A percentile compares a stretch with the other conserved stretches of the same genome.
Evolutionary conservation across 2,113 vertebrate genomes (phyloP).

Genomic region (Nibea albiflora): DNA sequence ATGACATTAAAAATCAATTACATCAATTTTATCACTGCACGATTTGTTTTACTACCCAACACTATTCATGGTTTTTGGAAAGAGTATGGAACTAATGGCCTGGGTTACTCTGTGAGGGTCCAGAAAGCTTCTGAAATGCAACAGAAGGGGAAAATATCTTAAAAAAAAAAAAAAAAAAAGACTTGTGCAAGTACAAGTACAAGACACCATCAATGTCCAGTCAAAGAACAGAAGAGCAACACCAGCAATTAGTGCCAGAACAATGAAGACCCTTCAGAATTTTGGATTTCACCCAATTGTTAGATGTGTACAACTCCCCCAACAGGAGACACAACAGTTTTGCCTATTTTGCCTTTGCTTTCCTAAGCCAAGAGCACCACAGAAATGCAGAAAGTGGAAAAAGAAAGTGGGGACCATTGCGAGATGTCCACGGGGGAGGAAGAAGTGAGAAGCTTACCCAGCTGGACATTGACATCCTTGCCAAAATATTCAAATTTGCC

Average conservation of each 20-base stretch:
- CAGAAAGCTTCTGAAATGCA: background rate
- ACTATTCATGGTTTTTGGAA: too few species aligned
- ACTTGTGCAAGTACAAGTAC: background rate
- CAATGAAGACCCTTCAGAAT: background rate
- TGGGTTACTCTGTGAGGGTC: background rate
- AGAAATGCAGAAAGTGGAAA: constrained; percentile 12
- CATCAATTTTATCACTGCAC: too few species aligned
- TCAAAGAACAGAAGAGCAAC: background rate
- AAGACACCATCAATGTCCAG: background rate
- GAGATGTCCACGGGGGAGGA: background rate
- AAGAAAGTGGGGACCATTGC: background rate
- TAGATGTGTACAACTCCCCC: background rate
- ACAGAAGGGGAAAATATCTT: background rate
- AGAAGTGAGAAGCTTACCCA: background rate
- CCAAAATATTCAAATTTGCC: background rate
- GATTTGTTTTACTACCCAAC: too few species aligned
- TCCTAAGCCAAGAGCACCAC: background rate
- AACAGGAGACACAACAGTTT: background rate
- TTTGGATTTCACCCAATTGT: background rate
- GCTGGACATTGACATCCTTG: background rate
- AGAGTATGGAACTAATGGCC: background rate
- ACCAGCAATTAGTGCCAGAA: constrained; percentile 3
- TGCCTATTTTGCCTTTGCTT: too few species aligned
- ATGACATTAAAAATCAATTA: too few species aligned
- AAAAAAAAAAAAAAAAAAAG: background rate